phyloP scores from a whole-genome alignment of 1,140 invertebrate species.

The Eubasilissa regina region DNA sequence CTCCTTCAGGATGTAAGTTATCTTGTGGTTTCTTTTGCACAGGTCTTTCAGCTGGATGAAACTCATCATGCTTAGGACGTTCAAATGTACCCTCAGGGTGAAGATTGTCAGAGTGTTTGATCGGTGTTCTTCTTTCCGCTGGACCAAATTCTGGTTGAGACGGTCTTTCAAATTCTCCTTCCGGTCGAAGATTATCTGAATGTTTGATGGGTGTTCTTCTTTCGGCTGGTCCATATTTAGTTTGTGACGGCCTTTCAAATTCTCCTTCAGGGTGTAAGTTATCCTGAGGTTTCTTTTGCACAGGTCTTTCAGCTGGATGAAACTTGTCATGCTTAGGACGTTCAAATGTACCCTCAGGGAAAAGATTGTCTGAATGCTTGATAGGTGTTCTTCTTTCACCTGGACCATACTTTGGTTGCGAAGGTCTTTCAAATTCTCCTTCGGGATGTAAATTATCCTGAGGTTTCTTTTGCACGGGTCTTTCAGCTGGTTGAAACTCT shows the following conservation, averaged over 20 bases:
- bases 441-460: slow-evolving; percentile 77
- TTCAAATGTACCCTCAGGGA: slow-evolving; percentile 80
- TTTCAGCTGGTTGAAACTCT: slow-evolving; percentile 68
- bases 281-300: slow-evolving; percentile 69
- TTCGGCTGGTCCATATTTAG: slow-evolving; percentile 67
- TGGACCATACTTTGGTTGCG: slow-evolving; percentile 62
- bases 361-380: slow-evolving; percentile 73
- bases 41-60: slow-evolving; percentile 64
- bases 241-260: slow-evolving; percentile 72
- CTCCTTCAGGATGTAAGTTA: slow-evolving; percentile 73
- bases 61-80: slow-evolving; percentile 68
- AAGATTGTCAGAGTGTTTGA: slow-evolving; percentile 75
- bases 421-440: slow-evolving; percentile 73
- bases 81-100: slow-evolving; percentile 76
- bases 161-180: slow-evolving; percentile 75
- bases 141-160: slow-evolving; percentile 67
- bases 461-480: slow-evolving; percentile 65
- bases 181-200: slow-evolving; percentile 75
- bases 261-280: slow-evolving; percentile 75
- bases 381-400: slow-evolving; percentile 65
- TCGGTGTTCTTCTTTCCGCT: slow-evolving; percentile 68
- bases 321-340: slow-evolving; percentile 65
- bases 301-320: slow-evolving; percentile 68
- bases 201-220: slow-evolving; percentile 69
- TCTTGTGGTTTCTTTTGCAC: slow-evolving; percentile 68